phyloP scores from a whole-genome alignment of 2,113 vertebrate genomes.

The Otus sunia region DNA sequence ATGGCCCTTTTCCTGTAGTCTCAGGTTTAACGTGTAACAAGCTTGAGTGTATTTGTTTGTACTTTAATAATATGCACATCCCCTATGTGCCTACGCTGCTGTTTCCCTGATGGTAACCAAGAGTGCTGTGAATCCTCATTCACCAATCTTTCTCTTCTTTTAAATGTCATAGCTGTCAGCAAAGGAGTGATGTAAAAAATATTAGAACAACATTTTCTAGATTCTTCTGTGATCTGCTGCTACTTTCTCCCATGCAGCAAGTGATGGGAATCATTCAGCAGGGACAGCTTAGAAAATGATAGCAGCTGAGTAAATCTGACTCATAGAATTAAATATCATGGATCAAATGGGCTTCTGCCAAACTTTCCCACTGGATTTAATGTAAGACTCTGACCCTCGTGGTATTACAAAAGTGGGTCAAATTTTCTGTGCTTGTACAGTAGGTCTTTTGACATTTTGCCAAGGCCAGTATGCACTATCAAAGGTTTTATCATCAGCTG shows the following conservation, averaged over 20 bases:
- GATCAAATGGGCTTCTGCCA: constrained; percentile 62
- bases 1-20: not conserved
- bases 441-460: constrained; percentile 66
- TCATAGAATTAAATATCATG: constrained; percentile 63
- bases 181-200: constrained; percentile 53
- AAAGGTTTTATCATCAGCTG: constrained; percentile 57
- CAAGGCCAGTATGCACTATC: constrained; percentile 19
- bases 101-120: not conserved
- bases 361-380: constrained; percentile 59
- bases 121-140: not conserved
- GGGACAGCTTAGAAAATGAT: constrained; percentile 45
- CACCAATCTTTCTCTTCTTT: constrained; percentile 12
- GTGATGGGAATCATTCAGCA: constrained; percentile 49
- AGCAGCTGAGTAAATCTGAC: constrained; percentile 61
- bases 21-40: constrained; percentile 20
- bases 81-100: not conserved
- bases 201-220: constrained; percentile 57
- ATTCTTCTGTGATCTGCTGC: constrained; percentile 57
- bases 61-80: constrained; percentile 35
- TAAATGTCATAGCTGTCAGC: constrained; percentile 64
- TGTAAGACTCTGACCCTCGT: constrained; percentile 62
- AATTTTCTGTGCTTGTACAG: constrained; percentile 42
- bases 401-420: constrained; percentile 70
- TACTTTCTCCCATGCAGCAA: constrained; percentile 7
- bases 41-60: constrained; percentile 1